Evolutionary conservation across 1,140 invertebrate species (phyloP), one percentile per base, ranked within the genome.

Genomic region (Zaprionus capensis): DNA sequence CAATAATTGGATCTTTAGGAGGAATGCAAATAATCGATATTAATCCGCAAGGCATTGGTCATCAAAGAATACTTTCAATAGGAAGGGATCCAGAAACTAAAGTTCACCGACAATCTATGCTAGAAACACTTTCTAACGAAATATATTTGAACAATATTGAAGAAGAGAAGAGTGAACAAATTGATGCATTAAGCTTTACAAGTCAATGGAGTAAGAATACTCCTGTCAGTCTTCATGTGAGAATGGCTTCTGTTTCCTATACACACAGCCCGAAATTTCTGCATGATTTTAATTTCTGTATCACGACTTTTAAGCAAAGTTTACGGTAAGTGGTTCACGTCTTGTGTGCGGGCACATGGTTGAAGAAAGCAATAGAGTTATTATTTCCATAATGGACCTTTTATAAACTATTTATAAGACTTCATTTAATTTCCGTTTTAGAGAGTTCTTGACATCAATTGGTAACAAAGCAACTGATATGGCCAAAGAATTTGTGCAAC

Each of bases 231-330:
- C 93, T 96, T 22, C 93, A 93, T 31, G 93, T 99, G 59, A 94
- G 96, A 68, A 96, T 99, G 94, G 98, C 97, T 0, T 98, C 98
- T 41, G 96, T 99, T 38, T 98, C 97, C 94, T 99, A 99, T 93
- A 97, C 97, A 1, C 98, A 99, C 93, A 98, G 97, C 31, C 96
- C 97, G 1, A 94, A 96, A 67, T 95, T 99, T 83, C 94, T 99
- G 15, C 94, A 95, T n/a, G 98, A 99, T 92, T 93, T 99, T 26
- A 95, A 95, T 76, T 96, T 96, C 1, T 99, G 98, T 93, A 95
- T 96, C 15, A 95, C 95, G 11, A 94, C 95, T 93, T 96, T 96
- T 91, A 95, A 95, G 82, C 94, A 95, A 82, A 95, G 95, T 92
- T 92, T 96, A 36, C 93, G 83, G 92, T 93, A 71, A 74, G 91